Percentiles rank a stretch among this genome's conserved stretches.
phyloP scores from a whole-genome alignment of 2,888 invertebrate genomes.

The Zygogramma bicolorata region DNA sequence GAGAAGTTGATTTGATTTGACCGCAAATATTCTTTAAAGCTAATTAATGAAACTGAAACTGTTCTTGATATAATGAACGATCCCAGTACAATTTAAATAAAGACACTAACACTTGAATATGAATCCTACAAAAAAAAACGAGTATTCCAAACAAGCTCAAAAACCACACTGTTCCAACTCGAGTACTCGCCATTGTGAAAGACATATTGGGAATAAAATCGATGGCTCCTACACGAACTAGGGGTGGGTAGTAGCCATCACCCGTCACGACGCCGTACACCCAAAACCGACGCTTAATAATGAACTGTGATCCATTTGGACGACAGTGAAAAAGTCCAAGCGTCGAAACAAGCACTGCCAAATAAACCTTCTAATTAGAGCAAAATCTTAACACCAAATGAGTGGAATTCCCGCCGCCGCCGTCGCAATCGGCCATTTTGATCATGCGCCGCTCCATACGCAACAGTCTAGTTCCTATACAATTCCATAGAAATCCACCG shows the following conservation, averaged over 20 bases:
- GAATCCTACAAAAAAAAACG: not conserved
- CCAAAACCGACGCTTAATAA: slow-evolving; percentile 17
- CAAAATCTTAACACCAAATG: slow-evolving; percentile 57
- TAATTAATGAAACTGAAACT: not conserved
- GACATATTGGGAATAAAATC: slow-evolving; percentile 57
- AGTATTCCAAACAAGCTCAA: not conserved
- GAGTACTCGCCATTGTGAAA: slow-evolving; percentile 51
- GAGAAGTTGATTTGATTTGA: no score
- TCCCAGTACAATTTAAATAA: no score
- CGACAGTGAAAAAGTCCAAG: slow-evolving; percentile 21
- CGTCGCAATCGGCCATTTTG: slow-evolving; percentile 62
- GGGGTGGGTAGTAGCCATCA: slow-evolving; percentile 45
- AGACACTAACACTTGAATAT: not conserved
- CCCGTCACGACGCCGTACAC: slow-evolving; percentile 13
- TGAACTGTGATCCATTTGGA: slow-evolving; percentile 26
- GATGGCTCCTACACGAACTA: slow-evolving; percentile 48
- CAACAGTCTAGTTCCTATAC: slow-evolving; percentile 57
- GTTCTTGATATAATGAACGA: no score
- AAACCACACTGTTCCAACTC: not conserved
- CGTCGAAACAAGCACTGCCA: slow-evolving; percentile 16
- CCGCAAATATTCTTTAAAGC: not conserved
- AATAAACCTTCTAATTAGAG: slow-evolving; percentile 54
- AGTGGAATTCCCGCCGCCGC: slow-evolving; percentile 47
- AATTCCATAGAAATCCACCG: slow-evolving; percentile 49
- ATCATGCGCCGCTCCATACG: slow-evolving; percentile 59